Conservation (phyloP, 2,113 vertebrate genomes). For the Neolamprologus cancellatus region DNA sequence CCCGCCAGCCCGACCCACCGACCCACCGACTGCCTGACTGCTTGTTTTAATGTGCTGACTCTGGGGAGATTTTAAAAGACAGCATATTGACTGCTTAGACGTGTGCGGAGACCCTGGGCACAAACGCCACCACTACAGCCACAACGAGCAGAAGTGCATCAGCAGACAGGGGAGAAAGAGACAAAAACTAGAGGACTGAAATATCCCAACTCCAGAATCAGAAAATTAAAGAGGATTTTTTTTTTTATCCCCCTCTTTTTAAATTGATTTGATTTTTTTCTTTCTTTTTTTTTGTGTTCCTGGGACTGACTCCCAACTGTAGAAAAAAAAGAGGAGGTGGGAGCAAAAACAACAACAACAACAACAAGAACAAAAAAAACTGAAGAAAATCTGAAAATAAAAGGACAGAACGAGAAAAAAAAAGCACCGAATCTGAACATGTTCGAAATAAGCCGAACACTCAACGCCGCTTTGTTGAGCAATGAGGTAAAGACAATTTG, state of each 20-base stretch:
- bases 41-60: conserved; percentile 97
- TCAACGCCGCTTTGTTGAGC: conserved; percentile 99
- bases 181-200: conserved; percentile 38
- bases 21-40: conserved; percentile 75
- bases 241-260: conserved; percentile 43
- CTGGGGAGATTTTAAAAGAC: conserved; percentile 86
- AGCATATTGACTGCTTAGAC: conserved; percentile 91
- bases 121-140: conserved; percentile 62
- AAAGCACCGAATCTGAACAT: conserved; percentile 79
- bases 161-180: conserved; percentile 37
- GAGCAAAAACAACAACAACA: conserved; percentile 31
- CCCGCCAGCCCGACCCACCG: conserved; percentile 56
- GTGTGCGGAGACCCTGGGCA: conserved; percentile 76
- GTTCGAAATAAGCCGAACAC: conserved; percentile 99
- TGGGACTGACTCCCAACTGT: conserved; percentile 64
- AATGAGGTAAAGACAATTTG: conserved; percentile 88
- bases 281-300: conserved; percentile 50
- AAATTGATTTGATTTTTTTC: conserved; percentile 57
- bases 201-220: conserved; percentile 56
- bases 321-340: not conserved
- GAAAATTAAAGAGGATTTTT: conserved; percentile 68
- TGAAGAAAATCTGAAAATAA: conserved; percentile 55
- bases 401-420: conserved; percentile 45
- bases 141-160: conserved; percentile 66
- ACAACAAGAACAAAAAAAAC: not conserved